Evolutionary conservation across 2,797 vertebrate genomes (phyloP).

Genomic region (Mycteria americana): DNA sequence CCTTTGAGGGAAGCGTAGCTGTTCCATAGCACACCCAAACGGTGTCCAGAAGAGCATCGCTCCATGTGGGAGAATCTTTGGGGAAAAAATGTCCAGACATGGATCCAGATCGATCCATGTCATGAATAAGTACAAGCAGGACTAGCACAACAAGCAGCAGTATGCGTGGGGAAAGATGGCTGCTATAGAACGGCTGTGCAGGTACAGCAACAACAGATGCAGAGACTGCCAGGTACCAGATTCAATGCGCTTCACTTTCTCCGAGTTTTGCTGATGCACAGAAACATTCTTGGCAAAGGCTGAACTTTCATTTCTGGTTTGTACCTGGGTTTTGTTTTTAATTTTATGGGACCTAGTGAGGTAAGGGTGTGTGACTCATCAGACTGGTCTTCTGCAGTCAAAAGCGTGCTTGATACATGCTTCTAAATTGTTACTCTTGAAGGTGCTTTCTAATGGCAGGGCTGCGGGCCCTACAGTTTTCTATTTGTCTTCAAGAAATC

Average conservation of each 20-base stretch:
- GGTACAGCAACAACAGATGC: accelerated
- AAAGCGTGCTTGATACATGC: background rate
- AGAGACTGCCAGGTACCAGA: background rate
- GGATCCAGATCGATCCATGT: background rate
- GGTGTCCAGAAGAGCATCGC: no score
- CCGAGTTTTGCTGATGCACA: background rate
- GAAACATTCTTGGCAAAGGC: background rate
- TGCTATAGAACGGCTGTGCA: background rate
- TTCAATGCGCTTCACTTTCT: background rate
- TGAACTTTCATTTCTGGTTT: background rate
- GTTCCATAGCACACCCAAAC: accelerated
- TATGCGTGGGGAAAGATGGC: background rate
- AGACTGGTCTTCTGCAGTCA: background rate
- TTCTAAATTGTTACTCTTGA: background rate
- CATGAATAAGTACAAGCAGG: background rate
- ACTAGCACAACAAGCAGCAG: background rate
- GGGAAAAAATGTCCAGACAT: background rate
- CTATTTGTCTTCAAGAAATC: background rate
- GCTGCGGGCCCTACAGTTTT: background rate
- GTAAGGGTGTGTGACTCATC: background rate
- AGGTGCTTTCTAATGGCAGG: background rate
- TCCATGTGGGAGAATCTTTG: background rate
- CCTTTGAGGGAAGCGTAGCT: background rate
- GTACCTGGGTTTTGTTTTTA: background rate
- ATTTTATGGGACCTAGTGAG: background rate